Conservation (phyloP, 2,797 vertebrate species). For the Ataeniobius toweri region DNA sequence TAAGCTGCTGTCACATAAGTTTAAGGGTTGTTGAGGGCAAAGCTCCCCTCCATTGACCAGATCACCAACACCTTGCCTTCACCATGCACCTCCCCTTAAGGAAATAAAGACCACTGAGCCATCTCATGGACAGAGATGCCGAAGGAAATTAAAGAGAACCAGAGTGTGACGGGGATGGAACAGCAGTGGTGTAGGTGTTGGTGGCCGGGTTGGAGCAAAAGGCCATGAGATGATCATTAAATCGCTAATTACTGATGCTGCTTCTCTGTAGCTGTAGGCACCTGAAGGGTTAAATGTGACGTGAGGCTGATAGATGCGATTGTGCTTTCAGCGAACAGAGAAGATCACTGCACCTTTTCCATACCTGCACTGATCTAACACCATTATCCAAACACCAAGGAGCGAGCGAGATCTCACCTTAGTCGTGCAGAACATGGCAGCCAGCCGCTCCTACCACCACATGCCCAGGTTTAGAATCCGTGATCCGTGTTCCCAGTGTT, state of each 20-base stretch:
- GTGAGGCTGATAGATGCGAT: background rate
- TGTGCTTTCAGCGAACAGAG: background rate
- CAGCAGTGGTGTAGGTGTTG: slow-evolving; percentile 2
- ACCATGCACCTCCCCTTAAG: background rate
- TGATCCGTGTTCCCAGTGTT: background rate
- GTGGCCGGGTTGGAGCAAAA: slow-evolving; percentile 3
- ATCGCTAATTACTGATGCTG: background rate
- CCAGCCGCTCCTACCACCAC: slow-evolving; percentile 23
- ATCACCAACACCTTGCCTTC: slow-evolving; percentile 11
- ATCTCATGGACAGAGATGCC: slow-evolving; percentile 24
- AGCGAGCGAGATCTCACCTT: slow-evolving; percentile 66
- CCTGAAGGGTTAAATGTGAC: slow-evolving; percentile 14
- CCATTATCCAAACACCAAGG: background rate
- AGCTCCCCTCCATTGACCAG: background rate
- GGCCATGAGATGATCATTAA: background rate
- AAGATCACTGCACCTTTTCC: slow-evolving; percentile 19
- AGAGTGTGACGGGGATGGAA: slow-evolving; percentile 35
- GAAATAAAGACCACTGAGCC: slow-evolving; percentile 19
- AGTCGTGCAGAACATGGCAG: slow-evolving; percentile 69
- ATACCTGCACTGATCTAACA: slow-evolving; percentile 18
- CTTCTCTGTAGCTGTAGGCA: background rate
- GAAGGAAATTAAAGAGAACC: slow-evolving; percentile 19
- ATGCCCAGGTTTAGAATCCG: slow-evolving; percentile 19
- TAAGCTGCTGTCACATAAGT: slow-evolving; percentile 66
- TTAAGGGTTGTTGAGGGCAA: slow-evolving; percentile 41